Base-by-base conservation (phyloP, 2,888 invertebrate species). In the Ommatoiulus sabulosus region DNA sequence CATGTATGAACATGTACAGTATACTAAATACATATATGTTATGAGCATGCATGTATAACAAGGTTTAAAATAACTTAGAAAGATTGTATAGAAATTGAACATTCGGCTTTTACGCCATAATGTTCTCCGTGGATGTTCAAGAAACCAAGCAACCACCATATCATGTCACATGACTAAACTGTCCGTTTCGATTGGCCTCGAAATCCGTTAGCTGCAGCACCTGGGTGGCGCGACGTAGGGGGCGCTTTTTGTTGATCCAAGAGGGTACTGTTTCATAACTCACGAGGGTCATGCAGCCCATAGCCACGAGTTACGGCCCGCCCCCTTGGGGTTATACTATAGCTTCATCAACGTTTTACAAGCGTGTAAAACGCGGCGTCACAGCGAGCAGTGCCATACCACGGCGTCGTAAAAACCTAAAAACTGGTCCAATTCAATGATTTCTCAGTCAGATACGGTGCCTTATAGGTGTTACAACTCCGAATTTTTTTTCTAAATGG, bases 261-360 rank as follows among this genome's bases (percentile, higher is more conserved):
- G 17, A 6, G 57, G 10, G n/a, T 57, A 52, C 52, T n/a, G 57
- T 57, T 57, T 57, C 57, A 57, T 57, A 57, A 57, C n/a, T 57
- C 57, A 57, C 57, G 17, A 57, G 57, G n/a, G 57, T 57, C 57
- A 57, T n/a, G 57, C 57, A 57, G 57, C 57, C 57, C n/a, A 57
- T 57, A 17, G 57, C 1, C 57, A 57, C 57, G 57, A 57, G 17
- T 57, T 57, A 57, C n/a, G 57, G 17, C n/a, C 57, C 57, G n/a
- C 57, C 57, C 57, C 57, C 57, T 15, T 57, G n/a, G 57, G 57
- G 57, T 57, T 57, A n/a, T n/a, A 57, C 57, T 17, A 57, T n/a
- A 57, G 17, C 57, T 57, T 57, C n/a, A 57, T 57, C 57, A 57
- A 57, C 57, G 57, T 57, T 57, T 57, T 57, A 57, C 57, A 57